phyloP scores from a whole-genome alignment of 2,888 invertebrate genomes.

The Julus scanicus region DNA sequence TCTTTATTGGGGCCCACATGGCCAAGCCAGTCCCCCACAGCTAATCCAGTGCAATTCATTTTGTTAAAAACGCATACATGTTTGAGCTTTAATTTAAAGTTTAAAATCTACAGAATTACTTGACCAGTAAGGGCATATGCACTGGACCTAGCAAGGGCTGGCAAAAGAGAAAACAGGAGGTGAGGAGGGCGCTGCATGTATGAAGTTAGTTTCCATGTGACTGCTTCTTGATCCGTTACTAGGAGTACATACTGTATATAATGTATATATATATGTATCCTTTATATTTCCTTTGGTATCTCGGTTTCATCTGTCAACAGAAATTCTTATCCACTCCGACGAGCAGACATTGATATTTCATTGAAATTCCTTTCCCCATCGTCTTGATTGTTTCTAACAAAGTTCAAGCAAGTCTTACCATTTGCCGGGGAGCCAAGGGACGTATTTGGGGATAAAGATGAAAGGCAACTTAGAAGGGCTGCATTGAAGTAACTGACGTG shows the following conservation, averaged over 20 bases:
- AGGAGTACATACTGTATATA: not conserved
- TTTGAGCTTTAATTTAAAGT: too few relatives aligned
- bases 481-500: constrained; percentile 51
- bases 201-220: constrained; percentile 14
- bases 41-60: too few relatives aligned
- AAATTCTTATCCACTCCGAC: constrained; percentile 53
- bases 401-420: constrained; percentile 51
- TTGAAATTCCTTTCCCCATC: constrained; percentile 53
- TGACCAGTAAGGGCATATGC: not conserved
- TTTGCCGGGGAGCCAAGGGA: constrained; percentile 43
- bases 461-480: constrained; percentile 43
- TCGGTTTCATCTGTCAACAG: constrained; percentile 53
- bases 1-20: too few relatives aligned
- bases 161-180: not conserved
- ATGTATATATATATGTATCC: not conserved
- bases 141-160: not conserved
- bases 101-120: not conserved
- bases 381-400: constrained; percentile 52
- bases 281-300: constrained; percentile 35
- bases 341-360: constrained; percentile 54
- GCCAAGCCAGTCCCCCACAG: too few relatives aligned
- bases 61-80: too few relatives aligned
- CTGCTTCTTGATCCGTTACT: not conserved
- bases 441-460: constrained; percentile 47
- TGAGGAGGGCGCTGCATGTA: not conserved